phyloP scores from a whole-genome alignment of 1,140 invertebrate species.

The Atta cephalotes region DNA sequence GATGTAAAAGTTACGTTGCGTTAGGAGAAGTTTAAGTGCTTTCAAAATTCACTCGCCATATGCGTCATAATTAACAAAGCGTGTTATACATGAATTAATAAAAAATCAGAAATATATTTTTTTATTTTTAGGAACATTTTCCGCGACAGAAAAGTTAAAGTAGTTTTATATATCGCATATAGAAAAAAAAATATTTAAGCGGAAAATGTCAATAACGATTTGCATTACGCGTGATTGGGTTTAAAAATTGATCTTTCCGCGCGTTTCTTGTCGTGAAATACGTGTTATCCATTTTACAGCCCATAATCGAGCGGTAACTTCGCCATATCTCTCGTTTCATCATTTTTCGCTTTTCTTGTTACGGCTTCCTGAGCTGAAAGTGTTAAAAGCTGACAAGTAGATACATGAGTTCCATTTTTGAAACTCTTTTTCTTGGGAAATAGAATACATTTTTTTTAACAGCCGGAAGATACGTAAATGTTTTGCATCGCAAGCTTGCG shows the following conservation, averaged over 20 bases:
- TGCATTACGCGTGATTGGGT: slow-evolving; percentile 16
- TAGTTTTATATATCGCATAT: not conserved
- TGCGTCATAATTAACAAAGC: slow-evolving; percentile 14
- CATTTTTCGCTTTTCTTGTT: slow-evolving; percentile 44
- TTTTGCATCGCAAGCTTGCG: not conserved
- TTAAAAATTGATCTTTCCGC: slow-evolving; percentile 26
- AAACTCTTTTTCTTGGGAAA: not conserved
- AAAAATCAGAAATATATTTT: not conserved
- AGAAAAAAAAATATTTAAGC: not conserved
- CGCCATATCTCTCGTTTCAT: slow-evolving; percentile 32
- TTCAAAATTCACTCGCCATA: slow-evolving; percentile 36
- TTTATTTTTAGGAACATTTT: not conserved
- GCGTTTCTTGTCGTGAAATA: slow-evolving; percentile 44
- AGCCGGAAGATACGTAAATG: not conserved
- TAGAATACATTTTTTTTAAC: slow-evolving; percentile 28
- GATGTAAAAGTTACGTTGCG: slow-evolving; percentile 5
- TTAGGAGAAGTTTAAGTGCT: slow-evolving; percentile 11
- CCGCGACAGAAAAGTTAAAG: slow-evolving; percentile 6
- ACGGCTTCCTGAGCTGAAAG: no score
- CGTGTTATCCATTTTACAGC: slow-evolving; percentile 29
- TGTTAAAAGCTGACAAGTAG: slow-evolving; percentile 31
- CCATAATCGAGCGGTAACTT: slow-evolving; percentile 40
- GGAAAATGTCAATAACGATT: slow-evolving; percentile 21
- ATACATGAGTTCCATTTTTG: not conserved
- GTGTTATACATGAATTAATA: not conserved